Conservation (phyloP, 2,888 invertebrate species). For the Macrosoma leucophasiata region DNA sequence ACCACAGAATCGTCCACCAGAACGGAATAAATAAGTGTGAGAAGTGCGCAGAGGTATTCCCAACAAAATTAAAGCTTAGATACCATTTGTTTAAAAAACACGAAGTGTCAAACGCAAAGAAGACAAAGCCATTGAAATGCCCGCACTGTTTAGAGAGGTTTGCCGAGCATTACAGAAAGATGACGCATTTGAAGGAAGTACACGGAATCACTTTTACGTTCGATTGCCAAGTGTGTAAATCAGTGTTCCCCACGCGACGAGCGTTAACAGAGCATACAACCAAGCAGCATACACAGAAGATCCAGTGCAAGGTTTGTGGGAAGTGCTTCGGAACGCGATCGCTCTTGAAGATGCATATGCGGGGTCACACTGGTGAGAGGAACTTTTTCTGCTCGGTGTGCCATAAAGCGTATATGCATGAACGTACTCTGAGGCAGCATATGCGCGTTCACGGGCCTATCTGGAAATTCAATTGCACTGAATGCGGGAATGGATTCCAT, state of each 20-base stretch:
- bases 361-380: conserved; percentile 59
- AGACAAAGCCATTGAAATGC: conserved; percentile 58
- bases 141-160: conserved; percentile 64
- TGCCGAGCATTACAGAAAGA: conserved; percentile 60
- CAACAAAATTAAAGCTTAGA: conserved; percentile 54
- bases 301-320: conserved; percentile 57
- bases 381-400: conserved; percentile 58
- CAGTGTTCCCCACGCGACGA: conserved; percentile 49
- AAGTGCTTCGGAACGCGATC: conserved; percentile 62
- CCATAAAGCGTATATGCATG: conserved; percentile 63
- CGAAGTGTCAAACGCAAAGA: conserved; percentile 51
- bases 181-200: conserved; percentile 59
- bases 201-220: conserved; percentile 61
- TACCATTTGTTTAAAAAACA: conserved; percentile 61
- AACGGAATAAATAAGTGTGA: conserved; percentile 58
- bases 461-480: conserved; percentile 51
- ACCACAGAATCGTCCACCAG: conserved; percentile 59
- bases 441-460: conserved; percentile 56
- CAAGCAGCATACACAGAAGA: conserved; percentile 56
- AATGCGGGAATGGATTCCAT: conserved; percentile 55
- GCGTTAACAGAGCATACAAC: conserved; percentile 63
- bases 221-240: conserved; percentile 54
- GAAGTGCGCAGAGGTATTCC: conserved; percentile 54
- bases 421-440: conserved; percentile 57
- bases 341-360: conserved; percentile 54